A percentile compares a stretch with the other conserved stretches of the same genome.
phyloP scores from a whole-genome alignment of 2,888 invertebrate species.

The Thecocarcelia acutangulata region DNA sequence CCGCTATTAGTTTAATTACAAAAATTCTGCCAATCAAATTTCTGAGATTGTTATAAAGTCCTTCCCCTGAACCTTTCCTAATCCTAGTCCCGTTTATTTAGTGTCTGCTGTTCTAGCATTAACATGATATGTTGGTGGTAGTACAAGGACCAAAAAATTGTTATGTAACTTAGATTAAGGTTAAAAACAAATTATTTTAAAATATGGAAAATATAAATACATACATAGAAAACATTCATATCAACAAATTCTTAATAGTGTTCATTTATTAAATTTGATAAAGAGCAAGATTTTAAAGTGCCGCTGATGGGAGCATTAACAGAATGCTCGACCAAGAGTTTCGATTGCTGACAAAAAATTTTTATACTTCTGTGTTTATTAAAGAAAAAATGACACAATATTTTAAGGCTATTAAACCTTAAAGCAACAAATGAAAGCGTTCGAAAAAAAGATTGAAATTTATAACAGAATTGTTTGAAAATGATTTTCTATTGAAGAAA shows the following conservation, averaged over 20 bases:
- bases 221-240: conserved; percentile 45
- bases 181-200: conserved; percentile 61
- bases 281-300: too few species aligned
- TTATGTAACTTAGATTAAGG: conserved; percentile 69
- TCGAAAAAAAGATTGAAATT: too few species aligned
- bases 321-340: too few species aligned
- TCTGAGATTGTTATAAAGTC: conserved; percentile 10
- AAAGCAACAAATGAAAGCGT: too few species aligned
- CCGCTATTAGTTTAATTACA: background rate
- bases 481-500: too few species aligned
- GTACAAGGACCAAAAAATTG: conserved; percentile 45
- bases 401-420: too few species aligned
- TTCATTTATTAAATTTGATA: too few species aligned
- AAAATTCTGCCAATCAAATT: conserved; percentile 12
- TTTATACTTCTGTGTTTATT: too few species aligned
- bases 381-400: too few species aligned
- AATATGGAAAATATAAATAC: conserved; percentile 39
- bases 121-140: conserved; percentile 61
- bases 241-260: background rate
- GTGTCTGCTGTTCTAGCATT: conserved; percentile 48
- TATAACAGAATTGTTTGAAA: too few species aligned
- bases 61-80: conserved; percentile 40
- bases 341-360: too few species aligned
- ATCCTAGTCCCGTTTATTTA: conserved; percentile 66
- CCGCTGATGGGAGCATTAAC: too few species aligned